Evolutionary conservation across 2,888 invertebrate genomes (phyloP), one percentile per base, ranked within the genome.

Genomic region (Ischnura elegans): DNA sequence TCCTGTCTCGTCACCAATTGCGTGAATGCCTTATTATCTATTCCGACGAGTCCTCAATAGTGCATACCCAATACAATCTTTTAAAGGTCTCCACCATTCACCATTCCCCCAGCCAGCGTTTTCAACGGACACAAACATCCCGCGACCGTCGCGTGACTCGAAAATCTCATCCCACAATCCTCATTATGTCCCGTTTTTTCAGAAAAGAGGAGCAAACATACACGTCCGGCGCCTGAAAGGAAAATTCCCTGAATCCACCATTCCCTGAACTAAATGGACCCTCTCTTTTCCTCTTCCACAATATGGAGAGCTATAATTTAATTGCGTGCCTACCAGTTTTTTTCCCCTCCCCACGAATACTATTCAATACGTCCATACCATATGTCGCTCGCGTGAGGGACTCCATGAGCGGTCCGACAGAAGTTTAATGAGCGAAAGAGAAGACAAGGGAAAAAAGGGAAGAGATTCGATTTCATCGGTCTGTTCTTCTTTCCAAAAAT

Each of bases 231-330:
- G 36, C 76, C 36, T 29, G 29, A 36, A 76, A 76, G 36, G 76
- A 76, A 76, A 76, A 76, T 36, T 61, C 25, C 61, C 61, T n/a
- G 25, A 19, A 19, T 61, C 0, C 76, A 29, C 76, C 25, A 25
- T 36, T 76, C 36, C 36, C 13, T 2, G 36, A 36, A 36, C 13
- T 29, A 36, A 29, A 76, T 10, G 76, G 25, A 29, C 36, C 76
- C 76, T 76, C 36, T 76, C 76, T 36, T 16, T 29, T 76, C 76
- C 76, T 36, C 36, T 29, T 76, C 76, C 76, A 76, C 36, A 76
- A 76, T 76, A 76, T 76, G 76, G 76, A 76, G 16, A 36, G 76
- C 76, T 76, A 76, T 76, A 76, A 76, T 76, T 76, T 76, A 76
- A 76, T 76, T 76, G 76, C 36, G 36, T 36, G 36, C 76, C 76